Evolutionary conservation across 2,888 invertebrate genomes (phyloP), one percentile per base, ranked within the genome.

Genomic region (Agonopterix subpropinquella): DNA sequence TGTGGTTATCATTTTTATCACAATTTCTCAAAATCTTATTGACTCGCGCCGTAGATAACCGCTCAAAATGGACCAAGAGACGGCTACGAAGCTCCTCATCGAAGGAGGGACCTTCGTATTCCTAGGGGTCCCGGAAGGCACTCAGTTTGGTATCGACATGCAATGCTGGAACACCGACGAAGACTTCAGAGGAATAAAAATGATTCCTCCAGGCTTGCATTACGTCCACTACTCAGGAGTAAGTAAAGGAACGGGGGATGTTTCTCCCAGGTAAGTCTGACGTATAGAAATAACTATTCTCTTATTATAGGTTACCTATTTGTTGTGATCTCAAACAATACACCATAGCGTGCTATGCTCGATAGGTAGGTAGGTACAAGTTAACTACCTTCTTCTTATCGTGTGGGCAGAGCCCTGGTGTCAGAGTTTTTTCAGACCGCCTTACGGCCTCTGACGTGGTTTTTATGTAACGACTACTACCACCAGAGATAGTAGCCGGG

Each of bases 161-260:
- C 76, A 86, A 63, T 86, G 87, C 64, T 98, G 98, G 95, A 94
- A 93, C 56, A 95, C 96, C 0, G 98, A 95, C 2, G 94, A 95
- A 50, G 95, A 95, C 71, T 99, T 99, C 78, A 91, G 92, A 65
- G 99, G 99, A 0, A 92, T 99, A 35, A 99, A 99, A 90, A 98
- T 99, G 98, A 98, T 99, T 64, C 99, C 99, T 0, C 96, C 98
- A 1, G 99, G 99, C 5, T 84, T 98, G 48, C 99, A 99, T 80
- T 98, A 95, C 70, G 89, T 99, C 11, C 97, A 97, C 86, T 98
- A 95, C 73, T 95, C 95, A 89, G 92, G 90, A 56, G 89, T 90
- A 10, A 92, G 91, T 64, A 81, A 84, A 57, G 81, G 80, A 1
- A 90, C 90, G 47, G 92, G 92, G 0, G 92, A 94, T 63, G 80